Base-by-base conservation (phyloP, 2,888 invertebrate species). In the Ctena decussata region DNA sequence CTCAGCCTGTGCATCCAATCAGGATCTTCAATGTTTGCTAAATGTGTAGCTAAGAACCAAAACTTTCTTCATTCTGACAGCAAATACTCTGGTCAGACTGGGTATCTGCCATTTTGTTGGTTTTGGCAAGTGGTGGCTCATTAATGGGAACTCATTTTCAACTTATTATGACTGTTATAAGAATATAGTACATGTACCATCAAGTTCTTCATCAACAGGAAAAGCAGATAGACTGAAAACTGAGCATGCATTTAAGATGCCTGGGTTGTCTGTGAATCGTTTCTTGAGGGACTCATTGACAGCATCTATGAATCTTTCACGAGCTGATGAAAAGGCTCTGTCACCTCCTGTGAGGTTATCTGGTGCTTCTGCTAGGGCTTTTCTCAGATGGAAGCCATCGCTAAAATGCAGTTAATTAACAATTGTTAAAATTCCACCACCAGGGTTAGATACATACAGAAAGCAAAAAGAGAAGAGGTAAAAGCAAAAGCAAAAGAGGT, bases 61-160 rank as follows among this genome's bases (percentile, higher is more conserved):
- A 41, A 15, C 41, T 41, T 41, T n/a, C n/a, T n/a, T n/a, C n/a
- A n/a, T n/a, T n/a, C n/a, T n/a, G n/a, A n/a, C n/a, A n/a, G n/a
- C n/a, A n/a, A n/a, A n/a, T n/a, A n/a, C n/a, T n/a, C n/a, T n/a
- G n/a, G n/a, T n/a, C n/a, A n/a, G n/a, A n/a, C n/a, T n/a, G 15
- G 15, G 41, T 41, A 11, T 41, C 41, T 41, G 41, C 41, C 41
- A 15, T 41, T 41, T 41, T 41, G 41, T 41, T 41, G 41, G 41
- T 41, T 41, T 77, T 30, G 18, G n/a, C n/a, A n/a, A n/a, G n/a
- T n/a, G n/a, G n/a, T n/a, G 32, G 65, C 77, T 69, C 77, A 65
- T 41, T 77, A 77, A 32, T 37, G 60, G 65, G 69, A 69, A 77
- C 65, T 30, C 15, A 60, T 41, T 37, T 30, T 30, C 15, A 49